A percentile compares a stretch with the other conserved stretches of the same genome.
Evolutionary conservation across 2,797 vertebrate species (phyloP).

Genomic region (Platyrinchus mystaceus): DNA sequence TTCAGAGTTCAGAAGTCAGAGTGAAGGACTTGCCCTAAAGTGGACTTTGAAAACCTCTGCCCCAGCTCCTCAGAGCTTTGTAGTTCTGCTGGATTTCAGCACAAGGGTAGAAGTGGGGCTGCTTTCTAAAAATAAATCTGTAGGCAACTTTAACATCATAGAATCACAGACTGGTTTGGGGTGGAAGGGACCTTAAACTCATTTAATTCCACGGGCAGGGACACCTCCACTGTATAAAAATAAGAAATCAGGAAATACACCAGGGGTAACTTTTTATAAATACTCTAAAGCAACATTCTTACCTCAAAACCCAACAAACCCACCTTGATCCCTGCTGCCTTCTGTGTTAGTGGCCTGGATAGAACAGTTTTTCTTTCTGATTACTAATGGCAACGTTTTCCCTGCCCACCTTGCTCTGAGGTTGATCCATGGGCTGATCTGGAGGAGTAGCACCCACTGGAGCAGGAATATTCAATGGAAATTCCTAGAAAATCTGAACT

Average conservation of each 20-base stretch:
- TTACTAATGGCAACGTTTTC: not conserved
- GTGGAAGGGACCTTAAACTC: not conserved
- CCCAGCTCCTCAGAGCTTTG: not conserved
- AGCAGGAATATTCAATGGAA: not conserved
- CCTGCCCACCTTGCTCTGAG: not conserved
- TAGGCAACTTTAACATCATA: not conserved
- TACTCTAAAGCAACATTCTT: not conserved
- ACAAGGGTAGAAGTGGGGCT: not conserved
- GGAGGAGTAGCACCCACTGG: not conserved
- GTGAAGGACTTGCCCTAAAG: not conserved
- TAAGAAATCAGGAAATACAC: not conserved
- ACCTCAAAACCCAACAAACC: not conserved
- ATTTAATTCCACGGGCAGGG: not conserved
- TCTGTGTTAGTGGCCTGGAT: not conserved
- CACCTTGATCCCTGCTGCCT: not conserved
- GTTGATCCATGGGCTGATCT: not conserved
- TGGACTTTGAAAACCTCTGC: not conserved
- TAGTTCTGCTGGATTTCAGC: not conserved
- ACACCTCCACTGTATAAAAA: not conserved
- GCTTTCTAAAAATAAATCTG: not conserved
- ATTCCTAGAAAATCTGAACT: not conserved
- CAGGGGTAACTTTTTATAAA: not conserved
- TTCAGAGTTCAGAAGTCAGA: not conserved
- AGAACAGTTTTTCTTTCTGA: not conserved
- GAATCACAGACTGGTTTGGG: not conserved